Evolutionary conservation across 2,113 vertebrate genomes (phyloP).

Genomic region (Isichthys henryi): DNA sequence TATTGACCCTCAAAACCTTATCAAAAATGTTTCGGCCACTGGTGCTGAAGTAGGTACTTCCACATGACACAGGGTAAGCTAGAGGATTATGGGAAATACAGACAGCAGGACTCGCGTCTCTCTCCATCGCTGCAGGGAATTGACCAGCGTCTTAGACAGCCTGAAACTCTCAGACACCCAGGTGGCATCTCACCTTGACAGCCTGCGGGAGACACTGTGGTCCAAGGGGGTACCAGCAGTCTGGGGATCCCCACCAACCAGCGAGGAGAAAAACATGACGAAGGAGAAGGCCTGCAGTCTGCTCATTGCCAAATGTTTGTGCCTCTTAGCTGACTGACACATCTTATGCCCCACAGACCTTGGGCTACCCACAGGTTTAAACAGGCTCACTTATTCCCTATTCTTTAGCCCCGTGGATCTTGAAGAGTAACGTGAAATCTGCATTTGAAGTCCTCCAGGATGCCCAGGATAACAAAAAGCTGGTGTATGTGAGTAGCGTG

Average conservation of each 20-base stretch:
- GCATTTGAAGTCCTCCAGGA: slow-evolving; percentile 62
- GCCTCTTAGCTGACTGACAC: not conserved
- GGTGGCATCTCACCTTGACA: slow-evolving; percentile 51
- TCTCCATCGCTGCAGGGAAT: slow-evolving; percentile 44
- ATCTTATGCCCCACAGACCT: not conserved
- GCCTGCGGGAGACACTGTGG: slow-evolving; percentile 48
- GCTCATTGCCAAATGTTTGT: slow-evolving; percentile 53
- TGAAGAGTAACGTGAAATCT: slow-evolving; percentile 52
- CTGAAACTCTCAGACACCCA: slow-evolving; percentile 53
- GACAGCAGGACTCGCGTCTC: not conserved
- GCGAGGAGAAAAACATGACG: slow-evolving; percentile 47
- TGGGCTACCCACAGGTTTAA: not conserved
- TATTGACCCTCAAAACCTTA: slow-evolving; percentile 56
- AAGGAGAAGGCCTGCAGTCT: slow-evolving; percentile 51
- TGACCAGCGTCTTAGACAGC: slow-evolving; percentile 54
- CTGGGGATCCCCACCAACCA: slow-evolving; percentile 31
- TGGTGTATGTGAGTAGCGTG: slow-evolving; percentile 57
- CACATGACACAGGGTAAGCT: no score
- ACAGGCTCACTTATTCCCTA: slow-evolving; percentile 5
- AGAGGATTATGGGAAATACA: not conserved
- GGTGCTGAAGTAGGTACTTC: slow-evolving; percentile 57
- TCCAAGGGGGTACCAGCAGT: slow-evolving; percentile 29
- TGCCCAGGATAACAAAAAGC: slow-evolving; percentile 55
- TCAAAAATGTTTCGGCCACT: slow-evolving; percentile 55
- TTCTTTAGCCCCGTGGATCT: slow-evolving; percentile 47